A percentile compares a stretch with the other conserved stretches of the same genome.
phyloP scores from a whole-genome alignment of 2,797 vertebrate genomes.

The Australoheros facetus region DNA sequence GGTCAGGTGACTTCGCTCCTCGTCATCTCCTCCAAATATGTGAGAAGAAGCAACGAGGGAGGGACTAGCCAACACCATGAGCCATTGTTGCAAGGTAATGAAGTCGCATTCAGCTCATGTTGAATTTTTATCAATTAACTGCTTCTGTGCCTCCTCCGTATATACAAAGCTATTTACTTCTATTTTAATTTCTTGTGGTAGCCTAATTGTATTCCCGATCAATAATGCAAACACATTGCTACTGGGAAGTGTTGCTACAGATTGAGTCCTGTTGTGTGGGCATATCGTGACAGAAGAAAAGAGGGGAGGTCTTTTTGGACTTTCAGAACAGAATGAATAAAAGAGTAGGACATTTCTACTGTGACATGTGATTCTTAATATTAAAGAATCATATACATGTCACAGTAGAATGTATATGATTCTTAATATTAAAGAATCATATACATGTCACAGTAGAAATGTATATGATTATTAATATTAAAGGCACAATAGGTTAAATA shows the following conservation, averaged over 20 bases:
- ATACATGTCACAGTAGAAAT: too few species aligned
- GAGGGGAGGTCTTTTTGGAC: not conserved
- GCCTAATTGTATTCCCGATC: constrained; percentile 21
- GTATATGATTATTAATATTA: not conserved
- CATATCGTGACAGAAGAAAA: not conserved
- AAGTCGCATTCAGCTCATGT: constrained; percentile 42
- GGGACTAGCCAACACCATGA: not conserved
- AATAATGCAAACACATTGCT: constrained; percentile 38
- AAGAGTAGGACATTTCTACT: not conserved
- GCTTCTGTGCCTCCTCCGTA: not conserved
- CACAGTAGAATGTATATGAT: too few species aligned
- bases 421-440: too few species aligned
- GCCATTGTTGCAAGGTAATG: constrained; percentile 30
- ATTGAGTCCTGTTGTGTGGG: not conserved
- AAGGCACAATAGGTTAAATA: not conserved
- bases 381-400: too few species aligned
- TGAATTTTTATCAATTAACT: constrained; percentile 24
- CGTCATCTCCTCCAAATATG: not conserved
- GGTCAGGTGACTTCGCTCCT: not conserved
- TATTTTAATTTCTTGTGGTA: constrained; percentile 9
- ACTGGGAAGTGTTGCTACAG: not conserved
- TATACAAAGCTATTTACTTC: constrained; percentile 30
- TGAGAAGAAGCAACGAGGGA: not conserved
- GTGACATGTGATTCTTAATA: not conserved
- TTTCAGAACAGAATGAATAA: not conserved